Evolutionary conservation across 1,140 invertebrate genomes (phyloP).

Genomic region (Colletes gigas): DNA sequence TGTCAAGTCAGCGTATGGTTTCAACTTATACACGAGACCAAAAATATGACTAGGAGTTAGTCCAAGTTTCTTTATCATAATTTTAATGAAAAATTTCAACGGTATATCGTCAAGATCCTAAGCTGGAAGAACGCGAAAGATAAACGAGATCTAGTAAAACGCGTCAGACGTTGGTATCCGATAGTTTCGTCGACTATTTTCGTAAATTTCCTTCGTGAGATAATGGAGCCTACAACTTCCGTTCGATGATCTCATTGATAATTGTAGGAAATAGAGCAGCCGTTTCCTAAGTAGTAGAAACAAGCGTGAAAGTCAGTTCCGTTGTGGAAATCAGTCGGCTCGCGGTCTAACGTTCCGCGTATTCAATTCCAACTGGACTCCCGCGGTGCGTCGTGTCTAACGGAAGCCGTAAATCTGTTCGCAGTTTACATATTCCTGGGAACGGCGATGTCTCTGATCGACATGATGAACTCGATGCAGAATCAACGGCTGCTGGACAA

Average conservation of each 20-base stretch:
- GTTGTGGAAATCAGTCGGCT: conserved; percentile 37
- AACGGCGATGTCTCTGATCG: conserved; percentile 88
- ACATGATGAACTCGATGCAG: conserved; percentile 95
- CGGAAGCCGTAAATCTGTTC: conserved; percentile 56
- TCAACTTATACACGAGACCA: conserved; percentile 92
- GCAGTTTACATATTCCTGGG: conserved; percentile 97
- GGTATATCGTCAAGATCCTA: too few species aligned
- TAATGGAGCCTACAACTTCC: background rate
- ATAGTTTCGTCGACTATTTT: background rate
- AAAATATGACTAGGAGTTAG: conserved; percentile 93
- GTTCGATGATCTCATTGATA: conserved; percentile 24
- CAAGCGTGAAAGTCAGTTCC: conserved; percentile 37
- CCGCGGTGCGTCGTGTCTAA: conserved; percentile 48
- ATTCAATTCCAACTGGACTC: background rate
- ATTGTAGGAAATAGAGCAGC: background rate
- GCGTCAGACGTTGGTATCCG: background rate
- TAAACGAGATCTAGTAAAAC: too few species aligned
- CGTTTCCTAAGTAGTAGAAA: conserved; percentile 2
- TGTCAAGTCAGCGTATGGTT: conserved; percentile 90
- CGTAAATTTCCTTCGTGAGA: background rate
- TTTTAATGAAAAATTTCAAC: too few species aligned
- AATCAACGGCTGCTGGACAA: conserved; percentile 91
- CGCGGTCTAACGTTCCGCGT: background rate
- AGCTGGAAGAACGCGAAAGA: too few species aligned
- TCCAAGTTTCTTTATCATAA: conserved; percentile 53